Evolutionary conservation across 2,113 vertebrate genomes (phyloP).

Genomic region (Pseudorhombus dupliciocellatus): DNA sequence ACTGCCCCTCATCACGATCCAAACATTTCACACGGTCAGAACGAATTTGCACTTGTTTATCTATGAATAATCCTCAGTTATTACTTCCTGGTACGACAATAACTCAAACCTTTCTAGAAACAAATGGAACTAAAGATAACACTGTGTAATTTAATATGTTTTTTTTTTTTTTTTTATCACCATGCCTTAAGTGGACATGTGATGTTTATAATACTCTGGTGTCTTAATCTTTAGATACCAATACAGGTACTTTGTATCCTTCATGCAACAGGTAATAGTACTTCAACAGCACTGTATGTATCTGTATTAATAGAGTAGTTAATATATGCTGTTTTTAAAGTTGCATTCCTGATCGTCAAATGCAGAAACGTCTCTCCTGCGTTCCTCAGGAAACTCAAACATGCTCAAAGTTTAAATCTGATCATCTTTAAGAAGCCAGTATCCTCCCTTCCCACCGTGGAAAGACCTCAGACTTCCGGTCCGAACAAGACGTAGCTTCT

Average conservation of each 20-base stretch:
- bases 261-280: slow-evolving; percentile 11
- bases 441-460: not conserved
- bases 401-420: slow-evolving; percentile 1
- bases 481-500: not conserved
- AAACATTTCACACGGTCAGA: slow-evolving; percentile 40
- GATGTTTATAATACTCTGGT: slow-evolving; percentile 55
- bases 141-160: slow-evolving; percentile 33
- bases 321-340: slow-evolving; percentile 44
- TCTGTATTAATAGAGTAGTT: slow-evolving; percentile 25
- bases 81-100: slow-evolving; percentile 52
- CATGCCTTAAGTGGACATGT: slow-evolving; percentile 76
- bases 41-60: slow-evolving; percentile 59
- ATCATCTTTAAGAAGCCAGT: not conserved
- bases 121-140: slow-evolving; percentile 23
- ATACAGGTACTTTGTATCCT: slow-evolving; percentile 44
- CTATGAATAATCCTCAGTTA: slow-evolving; percentile 25
- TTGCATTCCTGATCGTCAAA: slow-evolving; percentile 39
- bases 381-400: slow-evolving; percentile 52
- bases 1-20: not conserved
- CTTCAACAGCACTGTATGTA: slow-evolving; percentile 15
- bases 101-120: slow-evolving; percentile 17
- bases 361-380: slow-evolving; percentile 16
- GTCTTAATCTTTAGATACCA: slow-evolving; percentile 38
- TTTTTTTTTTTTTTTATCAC: slow-evolving; percentile 32
- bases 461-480: not conserved